Conservation (phyloP, 2,113 vertebrate genomes). For the Nothobranchius furzeri region DNA sequence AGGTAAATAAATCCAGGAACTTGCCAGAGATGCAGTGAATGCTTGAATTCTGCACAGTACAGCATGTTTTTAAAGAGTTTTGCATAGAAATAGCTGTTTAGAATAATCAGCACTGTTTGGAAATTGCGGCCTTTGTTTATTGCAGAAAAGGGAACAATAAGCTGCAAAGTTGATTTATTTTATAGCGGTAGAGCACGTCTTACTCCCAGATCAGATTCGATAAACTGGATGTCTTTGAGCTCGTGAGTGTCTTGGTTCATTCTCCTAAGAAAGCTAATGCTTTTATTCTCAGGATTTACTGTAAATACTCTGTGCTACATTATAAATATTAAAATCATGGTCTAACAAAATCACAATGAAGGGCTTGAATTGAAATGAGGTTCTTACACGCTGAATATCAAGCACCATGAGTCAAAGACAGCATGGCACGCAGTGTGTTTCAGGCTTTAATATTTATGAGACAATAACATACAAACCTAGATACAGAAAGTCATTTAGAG, state of each 20-base stretch:
- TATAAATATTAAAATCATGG: neutral
- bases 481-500: neutral
- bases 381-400: neutral
- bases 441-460: neutral
- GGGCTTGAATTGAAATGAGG: neutral
- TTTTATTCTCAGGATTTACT: slow-evolving; percentile 5
- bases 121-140: slow-evolving; percentile 25
- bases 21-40: slow-evolving; percentile 19
- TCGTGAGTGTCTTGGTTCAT: slow-evolving; percentile 2
- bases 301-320: neutral
- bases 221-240: neutral
- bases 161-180: slow-evolving; percentile 24
- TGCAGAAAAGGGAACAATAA: slow-evolving; percentile 16
- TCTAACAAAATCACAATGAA: neutral
- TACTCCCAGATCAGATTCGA: slow-evolving; percentile 18
- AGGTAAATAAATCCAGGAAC: slow-evolving; percentile 50
- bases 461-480: neutral
- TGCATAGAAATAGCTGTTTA: slow-evolving; percentile 52
- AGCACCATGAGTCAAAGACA: neutral
- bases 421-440: neutral
- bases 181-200: neutral
- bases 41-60: slow-evolving; percentile 36
- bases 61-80: slow-evolving; percentile 45
- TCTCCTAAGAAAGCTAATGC: neutral
- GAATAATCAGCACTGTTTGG: slow-evolving; percentile 42